These are phyloP conservation scores for Agrochola circellaris DNA, from an alignment of 2,888 invertebrate genomes.

Conservation along the genomic window DNA sequence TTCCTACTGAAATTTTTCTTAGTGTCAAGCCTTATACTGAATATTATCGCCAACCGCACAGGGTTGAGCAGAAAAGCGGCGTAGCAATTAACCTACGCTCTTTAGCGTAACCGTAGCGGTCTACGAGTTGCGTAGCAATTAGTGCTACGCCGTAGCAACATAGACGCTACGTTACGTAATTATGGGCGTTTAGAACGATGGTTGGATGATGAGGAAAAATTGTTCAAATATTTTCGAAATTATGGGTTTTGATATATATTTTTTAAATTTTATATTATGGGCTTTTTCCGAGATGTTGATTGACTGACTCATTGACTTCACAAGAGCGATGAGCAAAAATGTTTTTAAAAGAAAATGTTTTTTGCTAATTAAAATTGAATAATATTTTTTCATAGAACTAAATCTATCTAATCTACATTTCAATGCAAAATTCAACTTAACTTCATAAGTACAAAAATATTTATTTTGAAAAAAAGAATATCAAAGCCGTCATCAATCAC, in stretches of 20 bases:
- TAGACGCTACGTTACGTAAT: slow-evolving; percentile 83
- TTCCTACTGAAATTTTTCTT: slow-evolving; percentile 26
- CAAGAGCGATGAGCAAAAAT: not conserved
- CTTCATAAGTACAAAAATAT: not conserved
- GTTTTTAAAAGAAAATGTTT: no score
- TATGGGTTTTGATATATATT: not conserved
- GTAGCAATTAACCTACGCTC: slow-evolving; percentile 88
- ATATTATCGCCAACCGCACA: slow-evolving; percentile 71
- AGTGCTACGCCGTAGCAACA: slow-evolving; percentile 83
- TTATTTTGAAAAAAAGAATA: not conserved
- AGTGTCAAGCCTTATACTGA: slow-evolving; percentile 50
- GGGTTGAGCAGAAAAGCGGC: slow-evolving; percentile 70
- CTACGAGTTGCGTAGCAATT: slow-evolving; percentile 88
- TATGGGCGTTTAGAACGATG: slow-evolving; percentile 79
- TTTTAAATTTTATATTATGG: not conserved
- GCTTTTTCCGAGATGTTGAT: not conserved
- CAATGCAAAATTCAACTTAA: not conserved
- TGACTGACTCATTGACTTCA: not conserved
- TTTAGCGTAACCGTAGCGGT: slow-evolving; percentile 79
- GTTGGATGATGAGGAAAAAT: slow-evolving; percentile 52
- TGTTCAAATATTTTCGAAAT: slow-evolving; percentile 23
- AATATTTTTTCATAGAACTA: not conserved
- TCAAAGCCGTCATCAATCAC: not conserved
- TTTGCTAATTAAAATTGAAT: not conserved
- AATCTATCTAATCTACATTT: not conserved